These are phyloP conservation scores for Chromobotia macracanthus DNA, from an alignment of 2,797 vertebrate genomes.

Conservation along the genomic window DNA sequence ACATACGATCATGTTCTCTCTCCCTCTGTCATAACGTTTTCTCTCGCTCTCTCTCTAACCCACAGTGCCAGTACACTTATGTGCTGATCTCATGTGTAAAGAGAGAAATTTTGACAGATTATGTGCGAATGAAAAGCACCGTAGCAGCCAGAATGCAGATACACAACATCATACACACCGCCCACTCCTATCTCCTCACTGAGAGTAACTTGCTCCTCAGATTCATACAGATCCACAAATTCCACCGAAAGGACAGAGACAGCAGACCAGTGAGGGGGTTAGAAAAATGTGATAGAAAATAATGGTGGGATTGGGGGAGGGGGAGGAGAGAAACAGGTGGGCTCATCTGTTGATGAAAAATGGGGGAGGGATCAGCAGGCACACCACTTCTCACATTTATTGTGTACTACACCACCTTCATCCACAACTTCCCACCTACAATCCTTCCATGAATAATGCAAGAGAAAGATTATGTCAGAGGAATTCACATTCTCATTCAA, in stretches of 20 bases:
- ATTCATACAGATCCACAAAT: too few relatives aligned
- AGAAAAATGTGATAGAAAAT: conserved; percentile 24
- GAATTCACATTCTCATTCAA: conserved; percentile 58
- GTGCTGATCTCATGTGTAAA: conserved; percentile 60
- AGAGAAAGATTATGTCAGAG: conserved; percentile 48
- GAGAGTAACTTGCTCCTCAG: conserved; percentile 47
- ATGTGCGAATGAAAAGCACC: conserved; percentile 64
- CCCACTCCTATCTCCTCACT: conserved; percentile 52
- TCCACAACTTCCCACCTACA: too few relatives aligned
- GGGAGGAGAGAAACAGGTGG: conserved; percentile 85
- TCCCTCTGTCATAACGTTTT: neutral
- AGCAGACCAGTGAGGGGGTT: conserved; percentile 3
- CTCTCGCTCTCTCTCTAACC: conserved; percentile 28
- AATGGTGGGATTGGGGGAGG: conserved; percentile 31
- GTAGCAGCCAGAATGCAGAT: conserved; percentile 77
- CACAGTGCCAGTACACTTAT: conserved; percentile 56
- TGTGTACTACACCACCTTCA: conserved; percentile 26
- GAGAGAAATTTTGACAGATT: conserved; percentile 66
- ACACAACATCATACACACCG: conserved; percentile 60
- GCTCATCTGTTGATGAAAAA: conserved; percentile 75
- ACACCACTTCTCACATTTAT: conserved; percentile 21
- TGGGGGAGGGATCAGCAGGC: conserved; percentile 10
- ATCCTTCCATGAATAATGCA: conserved; percentile 64
- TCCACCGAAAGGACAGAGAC: too few relatives aligned
- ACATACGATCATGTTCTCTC: conserved; percentile 43